Percentiles rank a stretch among this genome's conserved stretches.
These are phyloP conservation scores for Etheostoma nigrum DNA, from an alignment of 2,797 vertebrate species.

Conservation along the genomic window DNA sequence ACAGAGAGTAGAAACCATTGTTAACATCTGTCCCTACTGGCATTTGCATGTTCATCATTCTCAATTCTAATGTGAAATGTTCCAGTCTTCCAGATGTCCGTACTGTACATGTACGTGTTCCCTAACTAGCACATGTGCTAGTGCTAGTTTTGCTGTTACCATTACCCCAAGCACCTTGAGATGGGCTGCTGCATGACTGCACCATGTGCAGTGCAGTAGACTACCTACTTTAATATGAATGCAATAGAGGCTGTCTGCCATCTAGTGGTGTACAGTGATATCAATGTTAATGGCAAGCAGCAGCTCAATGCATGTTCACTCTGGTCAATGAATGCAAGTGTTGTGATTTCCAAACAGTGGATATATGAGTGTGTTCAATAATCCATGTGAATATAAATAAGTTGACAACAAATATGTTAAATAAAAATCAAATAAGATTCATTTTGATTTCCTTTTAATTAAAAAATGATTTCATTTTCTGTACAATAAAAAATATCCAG, in stretches of 20 bases:
- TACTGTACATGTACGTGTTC: slow-evolving; percentile 22
- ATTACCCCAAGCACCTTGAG: slow-evolving; percentile 40
- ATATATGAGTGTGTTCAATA: background rate
- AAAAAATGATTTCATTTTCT: slow-evolving; percentile 60
- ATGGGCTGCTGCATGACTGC: slow-evolving; percentile 69
- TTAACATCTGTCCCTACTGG: slow-evolving; percentile 51
- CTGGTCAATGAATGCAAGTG: background rate
- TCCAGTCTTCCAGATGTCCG: slow-evolving; percentile 62
- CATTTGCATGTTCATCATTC: slow-evolving; percentile 45
- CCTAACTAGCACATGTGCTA: slow-evolving; percentile 15
- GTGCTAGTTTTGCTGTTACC: slow-evolving; percentile 38
- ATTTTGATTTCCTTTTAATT: slow-evolving; percentile 47
- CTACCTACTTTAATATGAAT: background rate
- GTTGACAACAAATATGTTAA: background rate
- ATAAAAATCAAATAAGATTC: background rate
- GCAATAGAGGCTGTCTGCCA: slow-evolving; percentile 38
- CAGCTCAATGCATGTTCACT: background rate
- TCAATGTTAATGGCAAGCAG: background rate
- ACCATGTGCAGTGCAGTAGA: slow-evolving; percentile 62
- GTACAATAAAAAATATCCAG: slow-evolving; percentile 76
- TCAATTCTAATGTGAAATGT: slow-evolving; percentile 39
- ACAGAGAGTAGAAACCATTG: slow-evolving; percentile 29
- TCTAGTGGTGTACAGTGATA: slow-evolving; percentile 55
- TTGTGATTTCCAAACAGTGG: background rate
- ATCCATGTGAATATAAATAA: background rate